phyloP scores from a whole-genome alignment of 2,797 vertebrate species.

The Avahi laniger region DNA sequence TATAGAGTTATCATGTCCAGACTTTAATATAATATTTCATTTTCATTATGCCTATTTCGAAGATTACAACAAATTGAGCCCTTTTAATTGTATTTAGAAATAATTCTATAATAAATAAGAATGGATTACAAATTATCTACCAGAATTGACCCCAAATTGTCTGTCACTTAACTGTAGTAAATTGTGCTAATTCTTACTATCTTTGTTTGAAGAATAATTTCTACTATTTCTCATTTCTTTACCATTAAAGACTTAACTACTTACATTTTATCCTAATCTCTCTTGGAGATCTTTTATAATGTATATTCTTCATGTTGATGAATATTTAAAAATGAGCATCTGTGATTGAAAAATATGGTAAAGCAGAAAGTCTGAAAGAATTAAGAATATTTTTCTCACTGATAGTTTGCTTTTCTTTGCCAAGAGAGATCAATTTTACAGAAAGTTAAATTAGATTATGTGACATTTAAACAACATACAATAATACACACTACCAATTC shows the following conservation, averaged over 20 bases:
- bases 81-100: background rate
- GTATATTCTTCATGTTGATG: slow-evolving; percentile 55
- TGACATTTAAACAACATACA: slow-evolving; percentile 35
- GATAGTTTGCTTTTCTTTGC: background rate
- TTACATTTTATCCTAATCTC: background rate
- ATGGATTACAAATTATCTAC: background rate
- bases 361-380: slow-evolving; percentile 64
- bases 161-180: background rate
- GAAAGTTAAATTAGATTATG: background rate
- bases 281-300: slow-evolving; percentile 58
- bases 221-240: background rate
- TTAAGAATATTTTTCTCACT: background rate
- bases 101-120: background rate
- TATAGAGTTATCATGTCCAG: background rate
- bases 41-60: background rate
- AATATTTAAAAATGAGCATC: slow-evolving; percentile 68
- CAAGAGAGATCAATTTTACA: background rate
- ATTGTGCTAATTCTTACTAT: background rate
- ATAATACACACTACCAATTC: background rate
- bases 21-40: background rate
- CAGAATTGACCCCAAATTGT: background rate
- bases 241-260: background rate
- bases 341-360: slow-evolving; percentile 52
- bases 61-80: background rate
- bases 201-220: background rate